Evolutionary conservation across 2,888 invertebrate genomes (phyloP).

Genomic region (Hirtodrosophila cameraria): DNA sequence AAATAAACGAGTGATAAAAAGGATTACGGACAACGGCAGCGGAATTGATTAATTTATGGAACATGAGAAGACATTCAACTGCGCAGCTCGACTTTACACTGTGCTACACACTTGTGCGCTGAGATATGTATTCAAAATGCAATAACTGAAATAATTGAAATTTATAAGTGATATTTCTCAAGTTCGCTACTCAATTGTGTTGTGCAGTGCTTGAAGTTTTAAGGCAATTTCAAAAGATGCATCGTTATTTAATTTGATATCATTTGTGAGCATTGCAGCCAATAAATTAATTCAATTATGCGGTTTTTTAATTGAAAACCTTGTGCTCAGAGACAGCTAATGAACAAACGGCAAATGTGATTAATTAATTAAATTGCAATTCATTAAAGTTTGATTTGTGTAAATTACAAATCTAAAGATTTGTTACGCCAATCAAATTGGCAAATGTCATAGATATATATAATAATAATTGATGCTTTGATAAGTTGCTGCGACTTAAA

Average conservation of each 20-base stretch:
- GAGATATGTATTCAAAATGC: not conserved
- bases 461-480: conserved; percentile 4
- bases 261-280: conserved; percentile 35
- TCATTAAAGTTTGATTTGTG: conserved; percentile 28
- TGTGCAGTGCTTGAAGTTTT: conserved; percentile 4
- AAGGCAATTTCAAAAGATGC: conserved; percentile 35
- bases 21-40: conserved; percentile 42
- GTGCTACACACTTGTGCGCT: conserved; percentile 9
- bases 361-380: conserved; percentile 23
- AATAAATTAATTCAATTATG: conserved; percentile 62
- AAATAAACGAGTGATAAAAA: conserved; percentile 58
- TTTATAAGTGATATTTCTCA: not conserved
- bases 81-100: conserved; percentile 39
- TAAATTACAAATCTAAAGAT: conserved; percentile 7
- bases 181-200: not conserved
- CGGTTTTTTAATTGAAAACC: conserved; percentile 14
- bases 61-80: conserved; percentile 46
- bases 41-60: conserved; percentile 72
- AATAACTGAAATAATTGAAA: not conserved
- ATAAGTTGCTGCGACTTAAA: conserved; percentile 1
- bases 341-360: conserved; percentile 14
- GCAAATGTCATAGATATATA: not conserved
- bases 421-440: not conserved
- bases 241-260: conserved; percentile 60
- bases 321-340: conserved; percentile 29